phyloP scores from a whole-genome alignment of 2,113 vertebrate species.

The Australoheros scitulus region DNA sequence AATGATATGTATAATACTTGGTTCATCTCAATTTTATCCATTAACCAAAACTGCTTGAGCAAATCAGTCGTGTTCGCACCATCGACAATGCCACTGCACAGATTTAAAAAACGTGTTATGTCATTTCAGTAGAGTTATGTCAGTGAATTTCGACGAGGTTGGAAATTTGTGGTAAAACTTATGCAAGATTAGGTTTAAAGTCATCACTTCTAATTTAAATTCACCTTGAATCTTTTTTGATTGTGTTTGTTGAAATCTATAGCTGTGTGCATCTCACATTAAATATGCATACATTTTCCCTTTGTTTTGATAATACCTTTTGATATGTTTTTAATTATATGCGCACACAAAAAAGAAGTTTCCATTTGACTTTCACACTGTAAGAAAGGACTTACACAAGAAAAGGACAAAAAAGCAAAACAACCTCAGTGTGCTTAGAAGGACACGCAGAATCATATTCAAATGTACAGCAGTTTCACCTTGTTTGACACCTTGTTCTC shows the following conservation, averaged over 20 bases:
- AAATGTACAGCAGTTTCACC: background rate
- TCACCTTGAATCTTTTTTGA: background rate
- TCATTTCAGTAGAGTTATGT: background rate
- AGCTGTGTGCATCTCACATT: conserved; percentile 12
- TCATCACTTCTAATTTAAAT: background rate
- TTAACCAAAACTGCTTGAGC: background rate
- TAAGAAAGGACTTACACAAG: conserved; percentile 6
- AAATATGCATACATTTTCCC: conserved; percentile 28
- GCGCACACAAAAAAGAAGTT: background rate
- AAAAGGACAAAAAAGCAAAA: background rate
- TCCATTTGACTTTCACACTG: conserved; percentile 49
- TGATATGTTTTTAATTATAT: conserved; percentile 8
- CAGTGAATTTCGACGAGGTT: conserved; percentile 10
- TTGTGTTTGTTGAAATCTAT: background rate
- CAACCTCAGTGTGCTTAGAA: background rate
- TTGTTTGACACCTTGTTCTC: conserved; percentile 2
- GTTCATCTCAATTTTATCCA: conserved; percentile 5
- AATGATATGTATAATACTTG: background rate
- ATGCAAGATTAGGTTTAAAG: background rate
- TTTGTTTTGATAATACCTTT: conserved; percentile 28
- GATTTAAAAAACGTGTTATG: conserved; percentile 1
- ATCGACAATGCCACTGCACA: background rate
- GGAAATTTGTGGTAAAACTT: background rate
- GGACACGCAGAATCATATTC: conserved; percentile 16
- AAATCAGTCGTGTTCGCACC: conserved; percentile 13